These are phyloP conservation scores for Bradypodion ventrale DNA, from an alignment of 2,797 vertebrate genomes.

Conservation along the genomic window DNA sequence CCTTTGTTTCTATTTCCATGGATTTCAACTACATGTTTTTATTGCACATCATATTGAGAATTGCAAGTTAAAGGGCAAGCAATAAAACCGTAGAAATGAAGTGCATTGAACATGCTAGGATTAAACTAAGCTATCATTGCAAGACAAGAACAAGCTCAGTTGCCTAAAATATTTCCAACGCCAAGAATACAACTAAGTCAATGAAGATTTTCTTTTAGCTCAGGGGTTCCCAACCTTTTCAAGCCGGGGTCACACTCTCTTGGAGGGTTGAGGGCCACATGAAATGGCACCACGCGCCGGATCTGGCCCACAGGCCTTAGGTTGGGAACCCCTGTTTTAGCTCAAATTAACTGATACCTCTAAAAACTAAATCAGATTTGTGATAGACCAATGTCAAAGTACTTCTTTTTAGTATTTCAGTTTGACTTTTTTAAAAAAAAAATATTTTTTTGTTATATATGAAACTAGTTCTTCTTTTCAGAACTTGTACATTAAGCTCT, in stretches of 20 bases:
- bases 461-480: slow-evolving; percentile 33
- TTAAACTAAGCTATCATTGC: neutral
- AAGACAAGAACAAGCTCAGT: neutral
- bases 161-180: neutral
- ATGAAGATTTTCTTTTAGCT: neutral
- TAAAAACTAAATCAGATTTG: neutral
- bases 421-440: neutral
- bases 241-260: no score
- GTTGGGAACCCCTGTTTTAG: no score
- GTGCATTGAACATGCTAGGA: neutral
- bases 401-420: slow-evolving; percentile 40
- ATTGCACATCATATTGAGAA: neutral
- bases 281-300: no score
- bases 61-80: neutral
- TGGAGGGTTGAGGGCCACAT: no score
- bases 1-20: neutral
- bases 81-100: neutral
- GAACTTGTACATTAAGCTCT: slow-evolving; percentile 45
- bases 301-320: no score
- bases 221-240: no score
- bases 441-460: slow-evolving; percentile 51
- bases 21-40: neutral
- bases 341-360: neutral
- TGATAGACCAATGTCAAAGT: slow-evolving; percentile 19
- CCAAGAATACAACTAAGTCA: neutral